Conservation (phyloP, 2,113 vertebrate genomes). For the Dicerorhinus sumatrensis region DNA sequence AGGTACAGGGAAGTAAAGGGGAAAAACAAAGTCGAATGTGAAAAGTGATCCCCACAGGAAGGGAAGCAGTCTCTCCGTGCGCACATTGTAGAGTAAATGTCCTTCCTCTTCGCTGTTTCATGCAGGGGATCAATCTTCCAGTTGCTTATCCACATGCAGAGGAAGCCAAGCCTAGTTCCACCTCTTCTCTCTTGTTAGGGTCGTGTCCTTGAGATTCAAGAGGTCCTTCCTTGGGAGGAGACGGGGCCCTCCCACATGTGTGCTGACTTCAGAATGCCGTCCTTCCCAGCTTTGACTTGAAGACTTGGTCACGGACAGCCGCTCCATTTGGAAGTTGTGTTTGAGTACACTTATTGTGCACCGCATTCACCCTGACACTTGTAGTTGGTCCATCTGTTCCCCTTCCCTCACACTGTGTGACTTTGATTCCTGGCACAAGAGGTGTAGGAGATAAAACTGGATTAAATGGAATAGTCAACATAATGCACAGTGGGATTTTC, state of each 20-base stretch:
- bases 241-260: conserved; percentile 46
- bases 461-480: conserved; percentile 72
- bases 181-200: conserved; percentile 5
- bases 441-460: conserved; percentile 69
- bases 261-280: conserved; percentile 14
- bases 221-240: conserved; percentile 59
- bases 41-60: conserved; percentile 41
- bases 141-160: conserved; percentile 69
- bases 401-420: conserved; percentile 60
- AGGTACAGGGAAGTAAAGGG: not conserved
- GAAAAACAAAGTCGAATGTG: not conserved
- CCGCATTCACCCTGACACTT: conserved; percentile 68
- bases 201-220: conserved; percentile 74
- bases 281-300: conserved; percentile 46
- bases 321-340: conserved; percentile 73
- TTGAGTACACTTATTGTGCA: conserved; percentile 49
- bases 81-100: not conserved
- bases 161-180: conserved; percentile 59
- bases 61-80: not conserved
- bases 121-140: conserved; percentile 62
- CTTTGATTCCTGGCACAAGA: conserved; percentile 59
- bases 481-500: conserved; percentile 68
- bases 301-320: conserved; percentile 72
- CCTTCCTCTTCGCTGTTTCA: conserved; percentile 39
- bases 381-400: conserved; percentile 65